phyloP scores from a whole-genome alignment of 2,888 invertebrate species.

The Bugulina stolonifera region DNA sequence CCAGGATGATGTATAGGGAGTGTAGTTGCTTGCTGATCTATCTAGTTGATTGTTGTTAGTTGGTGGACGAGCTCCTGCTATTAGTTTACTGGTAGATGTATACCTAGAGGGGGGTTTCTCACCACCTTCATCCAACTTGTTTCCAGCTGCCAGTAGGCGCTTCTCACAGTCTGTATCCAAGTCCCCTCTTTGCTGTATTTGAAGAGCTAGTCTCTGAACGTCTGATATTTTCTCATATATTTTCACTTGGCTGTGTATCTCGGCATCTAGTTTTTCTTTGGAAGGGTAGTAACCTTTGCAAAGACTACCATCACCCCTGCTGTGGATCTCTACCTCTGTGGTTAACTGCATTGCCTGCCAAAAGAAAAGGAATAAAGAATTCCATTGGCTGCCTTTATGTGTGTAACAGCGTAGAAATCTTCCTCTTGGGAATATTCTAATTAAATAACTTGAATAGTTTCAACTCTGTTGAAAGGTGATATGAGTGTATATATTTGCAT shows the following conservation, averaged over 20 bases:
- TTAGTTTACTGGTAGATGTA: slow-evolving; percentile 7
- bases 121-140: neutral
- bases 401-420: too few species aligned
- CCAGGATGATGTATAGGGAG: slow-evolving; percentile 7
- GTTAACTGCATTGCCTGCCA: neutral
- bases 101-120: neutral
- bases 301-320: neutral
- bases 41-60: neutral
- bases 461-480: too few species aligned
- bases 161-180: neutral
- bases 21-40: neutral
- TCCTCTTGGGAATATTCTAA: too few species aligned
- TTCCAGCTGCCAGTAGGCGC: neutral
- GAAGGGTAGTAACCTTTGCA: slow-evolving; percentile 14
- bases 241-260: slow-evolving; percentile 21
- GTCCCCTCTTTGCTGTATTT: slow-evolving; percentile 15
- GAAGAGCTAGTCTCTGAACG: slow-evolving; percentile 15
- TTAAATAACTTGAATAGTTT: too few species aligned
- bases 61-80: neutral
- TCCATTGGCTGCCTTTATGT: too few species aligned
- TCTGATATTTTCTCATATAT: slow-evolving; percentile 25
- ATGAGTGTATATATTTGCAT: too few species aligned
- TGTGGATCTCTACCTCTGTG: slow-evolving; percentile 1
- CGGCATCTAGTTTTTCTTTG: neutral
- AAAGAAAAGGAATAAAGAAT: neutral